Conservation (phyloP, 1,140 invertebrate genomes). For the Musca domestica region DNA sequence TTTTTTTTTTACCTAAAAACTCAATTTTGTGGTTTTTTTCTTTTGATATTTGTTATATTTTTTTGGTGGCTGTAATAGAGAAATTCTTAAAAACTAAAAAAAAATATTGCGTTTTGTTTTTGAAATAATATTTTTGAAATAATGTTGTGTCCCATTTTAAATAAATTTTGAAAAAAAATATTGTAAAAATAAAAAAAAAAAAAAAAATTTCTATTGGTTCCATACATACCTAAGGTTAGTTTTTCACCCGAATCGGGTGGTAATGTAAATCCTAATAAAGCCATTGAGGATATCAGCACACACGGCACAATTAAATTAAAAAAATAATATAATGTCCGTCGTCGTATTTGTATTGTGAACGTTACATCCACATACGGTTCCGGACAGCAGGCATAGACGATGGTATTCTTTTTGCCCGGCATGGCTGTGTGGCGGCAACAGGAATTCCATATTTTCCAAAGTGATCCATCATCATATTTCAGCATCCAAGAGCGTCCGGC, state of each 20-base stretch:
- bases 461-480: too few relatives aligned
- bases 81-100: not conserved
- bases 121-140: not conserved
- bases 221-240: slow-evolving; percentile 86
- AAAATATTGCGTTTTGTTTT: not conserved
- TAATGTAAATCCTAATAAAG: slow-evolving; percentile 93
- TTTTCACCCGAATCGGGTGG: slow-evolving; percentile 99
- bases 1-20: too few relatives aligned
- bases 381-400: slow-evolving; percentile 80
- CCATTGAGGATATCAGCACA: slow-evolving; percentile 97
- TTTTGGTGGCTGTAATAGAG: too few relatives aligned
- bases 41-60: too few relatives aligned
- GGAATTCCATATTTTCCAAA: too few relatives aligned
- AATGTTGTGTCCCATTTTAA: not conserved
- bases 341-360: slow-evolving; percentile 93
- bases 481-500: too few relatives aligned
- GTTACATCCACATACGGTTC: slow-evolving; percentile 97
- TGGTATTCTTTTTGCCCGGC: slow-evolving; percentile 81
- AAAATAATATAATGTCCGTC: slow-evolving; percentile 97
- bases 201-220: slow-evolving; percentile 18
- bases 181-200: not conserved
- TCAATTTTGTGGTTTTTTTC: too few relatives aligned
- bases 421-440: slow-evolving; percentile 61
- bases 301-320: slow-evolving; percentile 99
- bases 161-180: not conserved